A percentile compares a stretch with the other conserved stretches of the same genome.
Evolutionary conservation across 2,113 vertebrate genomes (phyloP).

Genomic region (Acanthochromis polyacanthus): DNA sequence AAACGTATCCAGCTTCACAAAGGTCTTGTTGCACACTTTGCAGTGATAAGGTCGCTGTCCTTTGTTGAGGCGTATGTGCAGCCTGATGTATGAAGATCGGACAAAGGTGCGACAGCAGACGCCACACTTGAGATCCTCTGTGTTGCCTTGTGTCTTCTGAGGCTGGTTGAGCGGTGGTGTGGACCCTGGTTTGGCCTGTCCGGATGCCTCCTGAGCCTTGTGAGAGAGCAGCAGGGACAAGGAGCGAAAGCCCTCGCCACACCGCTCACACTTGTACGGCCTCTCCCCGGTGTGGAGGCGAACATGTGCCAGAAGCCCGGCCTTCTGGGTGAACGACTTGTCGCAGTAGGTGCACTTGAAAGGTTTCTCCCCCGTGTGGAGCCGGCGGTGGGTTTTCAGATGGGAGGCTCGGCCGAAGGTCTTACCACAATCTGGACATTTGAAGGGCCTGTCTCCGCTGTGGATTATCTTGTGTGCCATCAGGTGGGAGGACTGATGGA

Average conservation of each 20-base stretch:
- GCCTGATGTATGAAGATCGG: conserved; percentile 75
- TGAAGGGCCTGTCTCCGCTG: conserved; percentile 83
- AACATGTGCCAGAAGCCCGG: conserved; percentile 77
- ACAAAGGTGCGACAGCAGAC: conserved; percentile 80
- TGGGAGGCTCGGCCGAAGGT: conserved; percentile 83
- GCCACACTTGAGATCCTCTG: conserved; percentile 74
- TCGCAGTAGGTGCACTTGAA: conserved; percentile 81
- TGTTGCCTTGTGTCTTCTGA: conserved; percentile 52
- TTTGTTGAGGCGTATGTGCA: conserved; percentile 69
- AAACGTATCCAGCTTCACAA: conserved; percentile 78
- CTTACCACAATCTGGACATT: conserved; percentile 84
- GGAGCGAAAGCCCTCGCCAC: conserved; percentile 75
- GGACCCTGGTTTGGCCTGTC: conserved; percentile 38
- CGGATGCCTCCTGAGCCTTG: conserved; percentile 58
- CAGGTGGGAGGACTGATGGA: conserved; percentile 83
- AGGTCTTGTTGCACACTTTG: conserved; percentile 81
- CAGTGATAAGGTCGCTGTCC: conserved; percentile 78
- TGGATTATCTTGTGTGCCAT: conserved; percentile 83
- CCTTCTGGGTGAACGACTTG: conserved; percentile 82
- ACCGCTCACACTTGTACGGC: conserved; percentile 75
- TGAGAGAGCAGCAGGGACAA: conserved; percentile 76
- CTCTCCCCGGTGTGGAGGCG: conserved; percentile 70
- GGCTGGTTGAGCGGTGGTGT: conserved; percentile 27
- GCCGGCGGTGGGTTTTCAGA: conserved; percentile 84
- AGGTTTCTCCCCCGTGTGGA: conserved; percentile 87